These are phyloP conservation scores for Drosophila nikananu DNA, from an alignment of 1,140 invertebrate species.

Conservation along the genomic window DNA sequence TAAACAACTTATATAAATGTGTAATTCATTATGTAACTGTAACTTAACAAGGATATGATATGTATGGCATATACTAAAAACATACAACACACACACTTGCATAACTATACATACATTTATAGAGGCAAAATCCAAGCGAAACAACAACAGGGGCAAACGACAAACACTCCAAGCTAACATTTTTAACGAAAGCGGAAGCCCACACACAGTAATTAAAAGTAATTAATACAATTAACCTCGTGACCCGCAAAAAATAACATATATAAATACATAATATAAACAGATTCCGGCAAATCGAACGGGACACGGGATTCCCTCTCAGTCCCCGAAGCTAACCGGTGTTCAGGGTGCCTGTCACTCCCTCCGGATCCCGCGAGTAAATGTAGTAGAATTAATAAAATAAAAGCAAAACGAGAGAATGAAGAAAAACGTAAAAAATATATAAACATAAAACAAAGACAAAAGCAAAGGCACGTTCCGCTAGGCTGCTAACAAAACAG, in stretches of 20 bases:
- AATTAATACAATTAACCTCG: conserved; percentile 54
- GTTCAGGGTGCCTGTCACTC: background rate
- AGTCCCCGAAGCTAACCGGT: background rate
- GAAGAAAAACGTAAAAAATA: conserved; percentile 16
- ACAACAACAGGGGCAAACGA: conserved; percentile 15
- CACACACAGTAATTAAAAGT: conserved; percentile 36
- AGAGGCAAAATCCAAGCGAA: conserved; percentile 47
- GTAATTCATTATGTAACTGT: conserved; percentile 75
- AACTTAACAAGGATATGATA: conserved; percentile 76
- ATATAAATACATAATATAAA: conserved; percentile 2
- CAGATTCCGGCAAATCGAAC: conserved; percentile 5
- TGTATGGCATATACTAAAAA: conserved; percentile 63
- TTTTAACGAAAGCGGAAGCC: conserved; percentile 38
- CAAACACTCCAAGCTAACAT: conserved; percentile 43
- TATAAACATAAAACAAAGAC: conserved; percentile 12
- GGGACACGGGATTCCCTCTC: conserved; percentile 1
- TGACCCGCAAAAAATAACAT: conserved; percentile 15
- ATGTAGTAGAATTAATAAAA: conserved; percentile 57
- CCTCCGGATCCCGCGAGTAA: conserved; percentile 18
- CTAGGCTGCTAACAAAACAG: conserved; percentile 54
- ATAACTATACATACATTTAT: conserved; percentile 44
- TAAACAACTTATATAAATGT: conserved; percentile 61
- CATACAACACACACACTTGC: conserved; percentile 38
- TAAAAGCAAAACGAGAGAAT: conserved; percentile 17
- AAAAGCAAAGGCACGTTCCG: conserved; percentile 53